A percentile compares a stretch with the other conserved stretches of the same genome.
Conservation (phyloP, 1,140 invertebrate genomes). For the Habropoda laboriosa region DNA sequence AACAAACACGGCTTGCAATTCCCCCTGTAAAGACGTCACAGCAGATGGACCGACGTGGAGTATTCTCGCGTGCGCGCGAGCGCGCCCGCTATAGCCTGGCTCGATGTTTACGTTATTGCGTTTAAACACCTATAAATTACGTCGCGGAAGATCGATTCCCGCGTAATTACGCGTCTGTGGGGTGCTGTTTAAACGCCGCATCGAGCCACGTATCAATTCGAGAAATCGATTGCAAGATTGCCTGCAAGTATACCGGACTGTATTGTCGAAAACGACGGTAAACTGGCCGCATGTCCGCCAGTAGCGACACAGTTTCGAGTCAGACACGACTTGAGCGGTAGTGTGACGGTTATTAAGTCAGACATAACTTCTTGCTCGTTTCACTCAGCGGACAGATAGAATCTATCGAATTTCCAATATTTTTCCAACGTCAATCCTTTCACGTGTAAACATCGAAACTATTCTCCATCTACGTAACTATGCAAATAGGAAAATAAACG, state of each 20-base stretch:
- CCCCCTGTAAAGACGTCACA: neutral
- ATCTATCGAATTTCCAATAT: no score
- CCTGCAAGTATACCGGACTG: neutral
- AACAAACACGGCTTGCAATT: conserved; percentile 11
- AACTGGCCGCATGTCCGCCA: conserved; percentile 12
- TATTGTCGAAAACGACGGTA: conserved; percentile 5
- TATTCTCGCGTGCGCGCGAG: neutral
- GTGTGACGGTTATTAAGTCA: conserved; percentile 39
- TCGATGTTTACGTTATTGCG: conserved; percentile 32
- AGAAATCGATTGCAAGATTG: neutral
- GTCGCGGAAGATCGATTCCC: conserved; percentile 25
- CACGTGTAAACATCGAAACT: no score
- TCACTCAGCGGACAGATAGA: no score
- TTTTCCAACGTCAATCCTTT: no score
- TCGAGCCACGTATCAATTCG: neutral
- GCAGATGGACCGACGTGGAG: neutral
- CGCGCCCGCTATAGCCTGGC: neutral
- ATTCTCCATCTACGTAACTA: no score
- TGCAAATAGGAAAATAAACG: no score
- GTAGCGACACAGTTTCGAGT: conserved; percentile 51
- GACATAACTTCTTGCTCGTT: neutral
- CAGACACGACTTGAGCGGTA: conserved; percentile 37
- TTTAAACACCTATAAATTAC: conserved; percentile 46
- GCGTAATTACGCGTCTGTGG: conserved; percentile 16
- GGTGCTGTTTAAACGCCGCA: neutral